Conservation (phyloP, 2,888 invertebrate species). For the Zaprionus obscuricornis region DNA sequence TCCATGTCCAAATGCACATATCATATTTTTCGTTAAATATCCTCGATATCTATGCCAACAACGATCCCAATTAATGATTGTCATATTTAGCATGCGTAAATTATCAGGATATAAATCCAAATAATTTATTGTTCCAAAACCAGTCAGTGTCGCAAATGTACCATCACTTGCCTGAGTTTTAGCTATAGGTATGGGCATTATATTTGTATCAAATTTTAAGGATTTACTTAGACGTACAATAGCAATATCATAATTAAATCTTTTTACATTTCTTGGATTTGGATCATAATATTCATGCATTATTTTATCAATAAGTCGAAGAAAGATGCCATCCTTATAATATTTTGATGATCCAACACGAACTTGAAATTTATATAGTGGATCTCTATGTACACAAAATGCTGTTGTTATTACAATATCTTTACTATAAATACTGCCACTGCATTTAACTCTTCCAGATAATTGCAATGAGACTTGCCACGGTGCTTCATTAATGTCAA, state of each 20-base stretch:
- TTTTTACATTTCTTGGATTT: slow-evolving; percentile 67
- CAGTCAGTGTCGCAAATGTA: slow-evolving; percentile 36
- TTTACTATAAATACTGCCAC: slow-evolving; percentile 84
- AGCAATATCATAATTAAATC: slow-evolving; percentile 84
- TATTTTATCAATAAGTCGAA: slow-evolving; percentile 25
- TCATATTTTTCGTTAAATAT: slow-evolving; percentile 14
- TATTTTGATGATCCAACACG: slow-evolving; percentile 84
- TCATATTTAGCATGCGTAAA: slow-evolving; percentile 80
- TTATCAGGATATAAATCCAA: too few relatives aligned
- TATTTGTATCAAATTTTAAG: slow-evolving; percentile 74
- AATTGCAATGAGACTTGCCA: slow-evolving; percentile 59
- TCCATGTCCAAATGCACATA: slow-evolving; percentile 26
- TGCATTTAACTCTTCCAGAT: slow-evolving; percentile 84
- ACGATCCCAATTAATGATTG: slow-evolving; percentile 68
- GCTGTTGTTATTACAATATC: slow-evolving; percentile 85
- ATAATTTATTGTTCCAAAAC: slow-evolving; percentile 52
- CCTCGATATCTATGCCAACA: slow-evolving; percentile 80
- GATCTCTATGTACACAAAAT: slow-evolving; percentile 81
- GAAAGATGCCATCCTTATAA: slow-evolving; percentile 49
- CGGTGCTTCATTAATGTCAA: slow-evolving; percentile 55
- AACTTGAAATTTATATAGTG: slow-evolving; percentile 56
- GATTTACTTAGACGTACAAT: slow-evolving; percentile 84
- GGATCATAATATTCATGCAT: slow-evolving; percentile 84
- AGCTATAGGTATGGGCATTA: slow-evolving; percentile 83
- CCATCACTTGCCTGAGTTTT: slow-evolving; percentile 40